phyloP scores from a whole-genome alignment of 2,888 invertebrate genomes.

The Acleris literana region DNA sequence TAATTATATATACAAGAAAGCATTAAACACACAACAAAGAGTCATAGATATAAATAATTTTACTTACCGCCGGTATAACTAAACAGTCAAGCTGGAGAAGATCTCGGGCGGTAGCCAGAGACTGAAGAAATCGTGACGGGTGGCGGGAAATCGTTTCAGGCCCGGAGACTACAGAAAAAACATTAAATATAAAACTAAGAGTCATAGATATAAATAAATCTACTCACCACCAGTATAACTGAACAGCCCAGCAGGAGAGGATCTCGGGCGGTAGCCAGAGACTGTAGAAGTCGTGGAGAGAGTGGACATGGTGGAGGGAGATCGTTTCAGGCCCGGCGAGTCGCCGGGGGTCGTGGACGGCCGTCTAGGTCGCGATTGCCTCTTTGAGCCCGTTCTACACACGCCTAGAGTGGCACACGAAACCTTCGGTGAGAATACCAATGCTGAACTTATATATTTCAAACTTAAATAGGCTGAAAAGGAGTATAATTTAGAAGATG shows the following conservation, averaged over 20 bases:
- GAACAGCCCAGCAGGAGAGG: conserved; percentile 91
- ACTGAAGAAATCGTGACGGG: conserved; percentile 63
- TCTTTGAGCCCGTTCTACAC: conserved; percentile 78
- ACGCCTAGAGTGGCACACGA: conserved; percentile 59
- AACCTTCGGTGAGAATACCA: conserved; percentile 18
- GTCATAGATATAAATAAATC: background rate
- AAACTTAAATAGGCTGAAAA: background rate
- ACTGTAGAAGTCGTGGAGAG: conserved; percentile 65
- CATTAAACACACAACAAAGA: too few species aligned
- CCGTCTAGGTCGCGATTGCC: conserved; percentile 76
- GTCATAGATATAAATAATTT: background rate
- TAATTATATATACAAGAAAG: too few species aligned
- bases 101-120: conserved; percentile 86
- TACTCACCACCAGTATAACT: conserved; percentile 86
- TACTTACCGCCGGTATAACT: too few species aligned
- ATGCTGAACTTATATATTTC: background rate
- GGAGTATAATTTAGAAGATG: too few species aligned
- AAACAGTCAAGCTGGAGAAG: conserved; percentile 83
- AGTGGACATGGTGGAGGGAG: conserved; percentile 71
- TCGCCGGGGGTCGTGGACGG: conserved; percentile 65
- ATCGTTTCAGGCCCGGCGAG: conserved; percentile 58
- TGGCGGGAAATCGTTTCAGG: too few species aligned
- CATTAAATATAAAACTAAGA: too few species aligned
- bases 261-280: conserved; percentile 86
- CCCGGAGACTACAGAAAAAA: too few species aligned